Evolutionary conservation across 2,888 invertebrate species (phyloP).

Genomic region (Aromia moschata): DNA sequence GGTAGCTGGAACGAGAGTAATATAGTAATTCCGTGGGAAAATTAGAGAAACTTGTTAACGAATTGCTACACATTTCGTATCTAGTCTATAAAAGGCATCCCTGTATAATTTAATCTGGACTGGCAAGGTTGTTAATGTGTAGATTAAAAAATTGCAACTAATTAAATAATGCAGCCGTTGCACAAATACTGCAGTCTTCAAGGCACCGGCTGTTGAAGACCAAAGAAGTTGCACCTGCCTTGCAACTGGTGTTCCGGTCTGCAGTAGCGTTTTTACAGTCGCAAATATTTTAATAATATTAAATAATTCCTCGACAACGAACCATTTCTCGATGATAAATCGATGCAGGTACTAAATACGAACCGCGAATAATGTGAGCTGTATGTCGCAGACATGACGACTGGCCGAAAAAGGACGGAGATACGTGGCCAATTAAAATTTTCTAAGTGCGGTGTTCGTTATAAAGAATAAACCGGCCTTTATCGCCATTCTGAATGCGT

Average conservation of each 20-base stretch:
- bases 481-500: slow-evolving; percentile 63
- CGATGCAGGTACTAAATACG: slow-evolving; percentile 49
- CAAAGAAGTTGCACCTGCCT: slow-evolving; percentile 58
- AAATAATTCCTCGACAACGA: slow-evolving; percentile 58
- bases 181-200: slow-evolving; percentile 57
- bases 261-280: slow-evolving; percentile 46
- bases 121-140: slow-evolving; percentile 58
- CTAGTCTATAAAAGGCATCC: slow-evolving; percentile 55
- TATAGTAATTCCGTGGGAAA: slow-evolving; percentile 53
- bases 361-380: slow-evolving; percentile 45
- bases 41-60: slow-evolving; percentile 52
- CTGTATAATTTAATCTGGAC: slow-evolving; percentile 57
- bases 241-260: slow-evolving; percentile 58
- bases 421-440: slow-evolving; percentile 63
- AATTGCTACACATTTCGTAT: slow-evolving; percentile 51
- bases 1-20: slow-evolving; percentile 43
- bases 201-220: slow-evolving; percentile 52
- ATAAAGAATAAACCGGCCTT: slow-evolving; percentile 61
- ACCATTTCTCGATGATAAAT: slow-evolving; percentile 60
- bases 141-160: slow-evolving; percentile 58
- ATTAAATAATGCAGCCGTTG: slow-evolving; percentile 60
- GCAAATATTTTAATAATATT: slow-evolving; percentile 62
- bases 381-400: slow-evolving; percentile 31
- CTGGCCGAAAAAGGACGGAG: slow-evolving; percentile 59
- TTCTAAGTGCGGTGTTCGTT: slow-evolving; percentile 60